Evolutionary conservation across 2,113 vertebrate species (phyloP), one percentile per base, ranked within the genome.

Genomic region (Phyllopteryx taeniolatus): DNA sequence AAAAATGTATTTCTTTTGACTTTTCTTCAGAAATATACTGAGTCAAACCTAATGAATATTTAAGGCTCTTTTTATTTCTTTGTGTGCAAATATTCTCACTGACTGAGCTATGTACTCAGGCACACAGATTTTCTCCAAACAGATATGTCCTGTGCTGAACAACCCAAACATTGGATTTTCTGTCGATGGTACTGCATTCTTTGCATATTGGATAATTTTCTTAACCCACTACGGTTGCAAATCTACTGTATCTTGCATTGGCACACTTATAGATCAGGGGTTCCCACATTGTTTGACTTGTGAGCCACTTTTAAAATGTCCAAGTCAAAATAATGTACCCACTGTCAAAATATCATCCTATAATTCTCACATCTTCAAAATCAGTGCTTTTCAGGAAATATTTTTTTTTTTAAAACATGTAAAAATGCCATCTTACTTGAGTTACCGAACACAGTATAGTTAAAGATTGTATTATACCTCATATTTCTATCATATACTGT

Each of bases 1-100:
- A 71, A 51, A 43, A 17, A 27, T 0, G 60, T 44, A 42, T 73
- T 74, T 68, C 33, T 75, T 74, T 75, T 49, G 3, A n/a, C 63
- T 67, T 39, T 71, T 85, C 46, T 72, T 71, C 73, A 39, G 67
- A 47, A 57, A 70, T 64, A 51, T 68, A 77, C 68, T n/a, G 14
- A 56, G 67, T 31, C 65, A 46, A 69, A 79, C 70, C 78, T 79
- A 81, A 85, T 83, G 70, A 79, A 63, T 64, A 71, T 66, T 53
- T 10, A 19, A 46, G 27, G 31, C 69, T 66, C 60, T 69, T 65
- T 75, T 56, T 56, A 22, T 56, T 71, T 76, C 4, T 64, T 8
- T 69, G 47, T 81, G 69, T 81, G 71, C 69, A 71, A 44, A 75
- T 74, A 81, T 85, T 67, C 67, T 72, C 73, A 19, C 31, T 44